Conservation (phyloP, 2,113 vertebrate genomes). For the Cyanoliseus patagonus region DNA sequence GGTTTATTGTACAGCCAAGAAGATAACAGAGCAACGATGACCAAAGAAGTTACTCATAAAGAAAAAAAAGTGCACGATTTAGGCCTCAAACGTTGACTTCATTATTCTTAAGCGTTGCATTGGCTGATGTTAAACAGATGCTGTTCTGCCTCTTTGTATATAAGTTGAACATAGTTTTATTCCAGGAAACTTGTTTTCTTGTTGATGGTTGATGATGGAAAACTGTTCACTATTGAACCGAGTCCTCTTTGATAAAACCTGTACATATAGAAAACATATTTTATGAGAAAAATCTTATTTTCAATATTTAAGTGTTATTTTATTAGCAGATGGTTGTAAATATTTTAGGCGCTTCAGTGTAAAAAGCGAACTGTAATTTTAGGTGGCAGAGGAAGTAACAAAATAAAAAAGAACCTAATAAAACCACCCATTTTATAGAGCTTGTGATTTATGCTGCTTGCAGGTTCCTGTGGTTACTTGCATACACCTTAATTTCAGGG, state of each 20-base stretch:
- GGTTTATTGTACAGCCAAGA: conserved; percentile 45
- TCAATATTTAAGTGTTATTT: conserved; percentile 86
- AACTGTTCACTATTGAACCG: conserved; percentile 67
- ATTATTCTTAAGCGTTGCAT: conserved; percentile 49
- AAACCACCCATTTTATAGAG: conserved; percentile 49
- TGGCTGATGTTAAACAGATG: conserved; percentile 52
- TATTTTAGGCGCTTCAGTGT: conserved; percentile 81
- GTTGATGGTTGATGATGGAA: conserved; percentile 56
- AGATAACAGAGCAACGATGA: background rate
- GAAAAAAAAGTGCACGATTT: conserved; percentile 42
- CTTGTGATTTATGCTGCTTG: conserved; percentile 71
- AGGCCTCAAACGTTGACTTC: conserved; percentile 36
- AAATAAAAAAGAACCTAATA: conserved; percentile 61
- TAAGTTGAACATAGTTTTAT: conserved; percentile 30
- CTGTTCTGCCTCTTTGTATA: conserved; percentile 67
- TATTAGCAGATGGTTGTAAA: conserved; percentile 83
- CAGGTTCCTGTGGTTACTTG: conserved; percentile 50
- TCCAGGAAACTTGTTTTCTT: conserved; percentile 47
- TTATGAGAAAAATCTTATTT: conserved; percentile 83
- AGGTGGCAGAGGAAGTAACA: conserved; percentile 70
- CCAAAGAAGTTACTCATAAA: conserved; percentile 58
- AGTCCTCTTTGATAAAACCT: conserved; percentile 75
- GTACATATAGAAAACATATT: conserved; percentile 83
- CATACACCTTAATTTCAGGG: conserved; percentile 49
- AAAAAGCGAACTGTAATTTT: conserved; percentile 77